Evolutionary conservation across 2,113 vertebrate species (phyloP).

Genomic region (Spilogale gracilis): DNA sequence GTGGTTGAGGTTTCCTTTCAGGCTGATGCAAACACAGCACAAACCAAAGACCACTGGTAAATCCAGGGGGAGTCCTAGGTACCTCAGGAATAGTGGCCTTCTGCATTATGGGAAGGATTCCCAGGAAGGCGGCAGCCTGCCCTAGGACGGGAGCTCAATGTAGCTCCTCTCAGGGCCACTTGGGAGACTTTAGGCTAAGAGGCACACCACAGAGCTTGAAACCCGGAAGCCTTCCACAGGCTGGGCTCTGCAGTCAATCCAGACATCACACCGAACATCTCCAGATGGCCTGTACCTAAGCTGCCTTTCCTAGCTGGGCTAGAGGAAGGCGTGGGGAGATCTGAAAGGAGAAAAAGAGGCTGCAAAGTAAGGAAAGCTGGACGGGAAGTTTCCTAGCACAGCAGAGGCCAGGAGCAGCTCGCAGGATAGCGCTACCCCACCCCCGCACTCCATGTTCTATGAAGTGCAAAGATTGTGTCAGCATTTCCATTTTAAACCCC

Average conservation of each 20-base stretch:
- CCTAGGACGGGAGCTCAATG: rapidly evolving
- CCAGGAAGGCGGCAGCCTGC: background rate
- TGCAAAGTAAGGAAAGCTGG: constrained; percentile 18
- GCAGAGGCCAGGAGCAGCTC: background rate
- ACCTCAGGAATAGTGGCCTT: background rate
- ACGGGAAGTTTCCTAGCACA: constrained; percentile 37
- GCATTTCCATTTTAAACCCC: constrained; percentile 89
- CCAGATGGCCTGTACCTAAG: constrained; percentile 11
- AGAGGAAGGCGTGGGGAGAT: background rate
- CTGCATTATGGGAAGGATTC: background rate
- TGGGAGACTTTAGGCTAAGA: background rate
- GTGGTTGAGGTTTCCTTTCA: background rate
- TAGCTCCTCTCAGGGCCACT: background rate
- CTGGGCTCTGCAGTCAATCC: background rate
- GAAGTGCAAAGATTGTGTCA: constrained; percentile 86
- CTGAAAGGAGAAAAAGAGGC: constrained; percentile 24
- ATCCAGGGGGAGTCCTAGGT: background rate
- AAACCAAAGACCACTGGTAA: background rate
- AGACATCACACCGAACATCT: constrained; percentile 24
- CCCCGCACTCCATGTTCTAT: constrained; percentile 66
- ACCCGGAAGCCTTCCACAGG: background rate
- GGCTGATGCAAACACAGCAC: background rate
- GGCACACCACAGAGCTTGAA: background rate
- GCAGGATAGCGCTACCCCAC: constrained; percentile 36
- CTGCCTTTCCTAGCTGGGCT: constrained; percentile 22